Evolutionary conservation across 2,113 vertebrate species (phyloP), one percentile per base, ranked within the genome.

Genomic region (Poeciliopsis occidentalis): DNA sequence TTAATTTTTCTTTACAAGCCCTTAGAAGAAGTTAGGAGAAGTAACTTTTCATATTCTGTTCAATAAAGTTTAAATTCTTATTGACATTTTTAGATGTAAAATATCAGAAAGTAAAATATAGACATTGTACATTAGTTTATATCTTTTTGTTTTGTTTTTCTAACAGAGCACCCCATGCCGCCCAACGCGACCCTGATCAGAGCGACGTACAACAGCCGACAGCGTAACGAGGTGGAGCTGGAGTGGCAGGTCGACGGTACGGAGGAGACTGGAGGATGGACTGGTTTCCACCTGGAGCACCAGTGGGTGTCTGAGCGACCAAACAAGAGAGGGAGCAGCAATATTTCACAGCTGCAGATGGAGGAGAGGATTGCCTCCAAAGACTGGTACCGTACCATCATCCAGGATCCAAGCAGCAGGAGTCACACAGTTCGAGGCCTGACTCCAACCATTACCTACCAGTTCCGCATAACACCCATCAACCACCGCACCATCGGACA

Each of bases 171-270:
- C 80, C 97, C 96, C 0, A 93, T 94, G 51, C 96, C 97, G 0
- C 96, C 96, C 51, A 97, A 98, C 0, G 95, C 95, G 30, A 96
- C 95, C 68, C 95, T 98, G 85, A 92, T 93, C 89, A 95, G 73
- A 75, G 90, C 90, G 10, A 85, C 91, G 73, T 95, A 95, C 79
- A 97, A 93, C 69, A 93, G 91, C 10, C 93, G 84, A 3, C 91
- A 92, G 0, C 92, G 95, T 31, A 95, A 91, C 0, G 95, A 97
- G 88, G 96, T 98, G 88, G 94, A 95, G 70, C 68, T 98, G 84
- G 95, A 96, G 54, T 97, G 97, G 97, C 79, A 88, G 65, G 88
- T 94, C 0, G 64, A 92, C 10, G 92, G 89, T 0, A 91, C 24
- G 24, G 51, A 96, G n/a, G 69, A 63, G 1, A 34, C 12, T 13